Percentiles rank a stretch among this genome's conserved stretches.
Conservation (phyloP, 2,113 vertebrate species). For the Pogonocichla stellata region DNA sequence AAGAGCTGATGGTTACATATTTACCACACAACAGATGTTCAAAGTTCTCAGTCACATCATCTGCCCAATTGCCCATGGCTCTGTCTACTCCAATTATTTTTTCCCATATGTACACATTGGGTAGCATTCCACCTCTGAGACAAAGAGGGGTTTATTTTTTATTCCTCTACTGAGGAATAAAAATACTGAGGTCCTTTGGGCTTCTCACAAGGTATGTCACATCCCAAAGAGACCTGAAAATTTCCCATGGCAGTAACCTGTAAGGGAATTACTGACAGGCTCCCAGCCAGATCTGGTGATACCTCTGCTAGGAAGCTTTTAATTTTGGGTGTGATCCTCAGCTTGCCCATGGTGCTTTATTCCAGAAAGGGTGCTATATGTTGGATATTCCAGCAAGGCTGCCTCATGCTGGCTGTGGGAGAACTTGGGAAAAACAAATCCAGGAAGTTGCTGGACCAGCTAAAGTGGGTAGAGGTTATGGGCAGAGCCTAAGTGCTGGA, state of each 20-base stretch:
- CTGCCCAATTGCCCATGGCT: slow-evolving; percentile 60
- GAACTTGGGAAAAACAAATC: neutral
- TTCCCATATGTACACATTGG: slow-evolving; percentile 38
- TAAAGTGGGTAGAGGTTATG: rapidly evolving
- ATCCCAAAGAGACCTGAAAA: neutral
- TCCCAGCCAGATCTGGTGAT: neutral
- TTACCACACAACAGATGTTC: slow-evolving; percentile 53
- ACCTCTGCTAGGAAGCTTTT: neutral
- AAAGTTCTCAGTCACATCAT: slow-evolving; percentile 51
- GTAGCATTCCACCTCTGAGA: neutral
- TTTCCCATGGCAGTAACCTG: neutral
- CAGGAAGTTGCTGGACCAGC: neutral
- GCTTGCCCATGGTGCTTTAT: neutral
- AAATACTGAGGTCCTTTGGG: neutral
- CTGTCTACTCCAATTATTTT: slow-evolving; percentile 48
- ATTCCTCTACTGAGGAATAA: neutral
- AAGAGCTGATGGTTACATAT: slow-evolving; percentile 51
- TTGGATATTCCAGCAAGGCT: neutral
- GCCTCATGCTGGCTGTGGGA: neutral
- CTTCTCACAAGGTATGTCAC: neutral
- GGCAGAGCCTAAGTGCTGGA: neutral
- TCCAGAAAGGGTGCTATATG: neutral
- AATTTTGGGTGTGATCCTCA: neutral
- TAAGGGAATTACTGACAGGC: neutral
- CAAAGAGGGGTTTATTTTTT: neutral